Evolutionary conservation across 2,797 vertebrate species (phyloP).

Genomic region (Xenopus petersii): DNA sequence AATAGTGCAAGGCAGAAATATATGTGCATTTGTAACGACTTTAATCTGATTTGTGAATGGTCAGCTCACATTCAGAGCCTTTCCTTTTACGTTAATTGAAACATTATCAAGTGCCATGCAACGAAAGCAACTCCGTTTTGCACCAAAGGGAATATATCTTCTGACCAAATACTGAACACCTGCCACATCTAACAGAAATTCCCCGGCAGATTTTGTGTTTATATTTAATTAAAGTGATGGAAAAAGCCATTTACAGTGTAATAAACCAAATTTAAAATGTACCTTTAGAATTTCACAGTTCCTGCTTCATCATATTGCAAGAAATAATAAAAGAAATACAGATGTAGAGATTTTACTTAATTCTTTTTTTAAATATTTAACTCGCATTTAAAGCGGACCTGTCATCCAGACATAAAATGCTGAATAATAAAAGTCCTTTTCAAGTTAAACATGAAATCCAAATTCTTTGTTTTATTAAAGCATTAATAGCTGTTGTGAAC

Average conservation of each 20-base stretch:
- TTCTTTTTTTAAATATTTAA: too few relatives aligned
- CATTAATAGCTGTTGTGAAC: too few relatives aligned
- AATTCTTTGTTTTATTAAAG: too few relatives aligned
- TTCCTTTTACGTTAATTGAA: constrained; percentile 41
- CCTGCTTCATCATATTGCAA: neutral
- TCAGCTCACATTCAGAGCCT: constrained; percentile 22
- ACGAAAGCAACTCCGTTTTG: constrained; percentile 9
- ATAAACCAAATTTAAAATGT: neutral
- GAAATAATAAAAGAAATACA: neutral
- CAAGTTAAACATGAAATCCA: too few relatives aligned
- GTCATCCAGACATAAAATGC: too few relatives aligned
- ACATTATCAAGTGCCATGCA: constrained; percentile 41
- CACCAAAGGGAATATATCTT: constrained; percentile 24
- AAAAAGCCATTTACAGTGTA: constrained; percentile 7
- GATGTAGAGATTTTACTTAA: neutral
- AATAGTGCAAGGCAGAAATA: neutral
- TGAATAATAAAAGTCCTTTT: too few relatives aligned
- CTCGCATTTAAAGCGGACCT: too few relatives aligned
- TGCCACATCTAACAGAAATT: constrained; percentile 29
- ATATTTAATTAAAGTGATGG: constrained; percentile 27
- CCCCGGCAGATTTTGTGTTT: constrained; percentile 23
- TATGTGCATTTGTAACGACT: neutral
- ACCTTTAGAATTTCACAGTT: neutral
- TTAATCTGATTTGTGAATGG: constrained; percentile 36
- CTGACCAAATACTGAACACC: constrained; percentile 21